Evolutionary conservation across 37 sponge, comb jelly and placozoan species (phyloP).

Genomic region (Amphimedon queenslandica): DNA sequence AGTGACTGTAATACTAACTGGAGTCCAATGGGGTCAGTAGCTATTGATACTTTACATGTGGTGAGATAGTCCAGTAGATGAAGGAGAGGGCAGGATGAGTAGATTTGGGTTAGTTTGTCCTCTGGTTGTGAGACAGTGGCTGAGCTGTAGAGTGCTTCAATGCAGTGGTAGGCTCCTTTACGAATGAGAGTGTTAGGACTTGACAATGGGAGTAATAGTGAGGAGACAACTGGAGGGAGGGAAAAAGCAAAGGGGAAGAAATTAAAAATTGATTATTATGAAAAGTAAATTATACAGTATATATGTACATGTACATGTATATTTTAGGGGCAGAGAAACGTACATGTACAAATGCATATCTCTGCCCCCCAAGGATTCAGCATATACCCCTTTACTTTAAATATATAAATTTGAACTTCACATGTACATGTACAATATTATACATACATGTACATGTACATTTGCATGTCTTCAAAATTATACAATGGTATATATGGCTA

Average conservation of each 20-base stretch:
- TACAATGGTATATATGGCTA: too few species aligned
- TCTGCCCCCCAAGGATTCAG: too few species aligned
- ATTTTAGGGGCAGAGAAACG: too few species aligned
- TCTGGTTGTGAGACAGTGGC: constrained; percentile 3
- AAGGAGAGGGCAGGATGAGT: constrained; percentile 15
- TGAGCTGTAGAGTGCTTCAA: constrained; percentile 34
- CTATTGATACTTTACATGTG: constrained; percentile 19
- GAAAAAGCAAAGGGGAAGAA: background rate
- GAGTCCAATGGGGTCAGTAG: constrained; percentile 36
- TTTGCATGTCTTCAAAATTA: too few species aligned
- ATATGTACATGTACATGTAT: too few species aligned
- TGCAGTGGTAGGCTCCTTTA: constrained; percentile 28
- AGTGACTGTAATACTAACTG: constrained; percentile 15
- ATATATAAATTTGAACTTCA: too few species aligned
- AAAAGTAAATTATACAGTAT: background rate
- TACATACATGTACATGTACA: too few species aligned
- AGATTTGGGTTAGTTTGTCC: background rate
- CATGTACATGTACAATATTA: too few species aligned
- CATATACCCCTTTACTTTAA: too few species aligned
- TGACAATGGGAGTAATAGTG: constrained; percentile 54
- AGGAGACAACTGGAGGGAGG: constrained; percentile 55
- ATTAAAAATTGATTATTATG: background rate
- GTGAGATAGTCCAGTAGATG: constrained; percentile 26
- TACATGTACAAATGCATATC: too few species aligned
- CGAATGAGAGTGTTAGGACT: constrained; percentile 33